Percentiles rank a stretch among this genome's conserved stretches.
Conservation (phyloP, 2,888 invertebrate species). For the Himalopsyche kuldschensis region DNA sequence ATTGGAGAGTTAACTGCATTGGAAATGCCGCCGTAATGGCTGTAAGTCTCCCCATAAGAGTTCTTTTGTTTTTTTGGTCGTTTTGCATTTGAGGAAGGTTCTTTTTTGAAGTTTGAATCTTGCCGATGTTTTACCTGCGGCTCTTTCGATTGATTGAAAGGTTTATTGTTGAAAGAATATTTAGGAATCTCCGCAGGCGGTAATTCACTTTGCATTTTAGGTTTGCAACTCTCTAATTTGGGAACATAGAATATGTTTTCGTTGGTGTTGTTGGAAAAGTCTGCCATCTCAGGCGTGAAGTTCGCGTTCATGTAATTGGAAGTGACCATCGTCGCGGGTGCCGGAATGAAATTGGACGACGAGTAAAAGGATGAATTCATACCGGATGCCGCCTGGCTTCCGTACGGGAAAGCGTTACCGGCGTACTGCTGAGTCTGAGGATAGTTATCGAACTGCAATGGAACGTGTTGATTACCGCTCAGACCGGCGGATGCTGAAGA, state of each 20-base stretch:
- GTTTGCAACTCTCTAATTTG: constrained; percentile 18
- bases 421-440: constrained; percentile 27
- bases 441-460: constrained; percentile 26
- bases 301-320: constrained; percentile 23
- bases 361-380: constrained; percentile 27
- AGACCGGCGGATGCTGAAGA: constrained; percentile 7
- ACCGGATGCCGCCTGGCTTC: constrained; percentile 1
- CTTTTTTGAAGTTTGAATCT: constrained; percentile 22
- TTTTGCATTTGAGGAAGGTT: constrained; percentile 15
- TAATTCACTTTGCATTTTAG: constrained; percentile 19
- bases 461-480: constrained; percentile 9
- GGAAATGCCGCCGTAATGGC: constrained; percentile 1
- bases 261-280: constrained; percentile 13
- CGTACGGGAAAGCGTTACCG: constrained; percentile 25
- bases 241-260: constrained; percentile 31
- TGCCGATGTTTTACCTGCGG: not conserved
- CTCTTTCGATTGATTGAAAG: not conserved
- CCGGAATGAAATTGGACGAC: constrained; percentile 9
- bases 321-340: constrained; percentile 10
- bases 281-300: constrained; percentile 19
- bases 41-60: not conserved
- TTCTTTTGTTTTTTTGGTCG: constrained; percentile 30
- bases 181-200: constrained; percentile 16
- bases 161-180: constrained; percentile 16
- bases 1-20: constrained; percentile 11